Base-by-base conservation (phyloP, 2,113 vertebrate species). In the Empidonax traillii region DNA sequence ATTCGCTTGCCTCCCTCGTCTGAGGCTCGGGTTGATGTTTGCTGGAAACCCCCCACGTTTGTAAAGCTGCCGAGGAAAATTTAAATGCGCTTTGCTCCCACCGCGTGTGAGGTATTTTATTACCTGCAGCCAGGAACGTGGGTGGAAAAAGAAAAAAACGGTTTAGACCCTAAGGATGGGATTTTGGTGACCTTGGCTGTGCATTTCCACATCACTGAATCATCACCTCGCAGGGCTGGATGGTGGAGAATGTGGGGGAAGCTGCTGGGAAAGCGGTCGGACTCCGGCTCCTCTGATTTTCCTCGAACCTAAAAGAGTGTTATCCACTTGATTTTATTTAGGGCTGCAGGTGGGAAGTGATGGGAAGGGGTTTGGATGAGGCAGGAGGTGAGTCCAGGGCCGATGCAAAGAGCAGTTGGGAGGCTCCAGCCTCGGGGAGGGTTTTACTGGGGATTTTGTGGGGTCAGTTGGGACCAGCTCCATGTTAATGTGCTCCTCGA, bases 281-380 rank as follows among this genome's bases (percentile, higher is more conserved):
- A 22, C 43, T 67, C 43, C 8, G 5, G 14, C 72, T 61, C 8
- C 2, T 27, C 55, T 58, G 65, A 16, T 41, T 89, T 58, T 46
- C n/a, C 41, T 8, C 56, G 51, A 72, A 9, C 39, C 71, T 35
- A 1, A 17, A 55, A 55, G 63, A 27, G 43, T 85, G 35, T 93
- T 71, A 66, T 55, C 69, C 37, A 9, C 87, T 81, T 28, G 4
- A 27, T 81, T 78, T 77, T 53, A 30, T 51, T 18, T 17, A 94
- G 92, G 78, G 74, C 81, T 90, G 78, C 80, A 47, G 89, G 79
- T 93, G 95, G 88, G 80, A 90, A 90, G 53, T 53, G n/a, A 39
- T 37, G 55, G 65, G 75, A 96, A 93, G 94, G 87, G 69, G n/a
- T 84, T 90, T 80, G 58, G 43, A 43, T 90, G 53, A 87, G 55